Conservation (phyloP, 2,113 vertebrate species). For the Gymnobelideus leadbeateri region DNA sequence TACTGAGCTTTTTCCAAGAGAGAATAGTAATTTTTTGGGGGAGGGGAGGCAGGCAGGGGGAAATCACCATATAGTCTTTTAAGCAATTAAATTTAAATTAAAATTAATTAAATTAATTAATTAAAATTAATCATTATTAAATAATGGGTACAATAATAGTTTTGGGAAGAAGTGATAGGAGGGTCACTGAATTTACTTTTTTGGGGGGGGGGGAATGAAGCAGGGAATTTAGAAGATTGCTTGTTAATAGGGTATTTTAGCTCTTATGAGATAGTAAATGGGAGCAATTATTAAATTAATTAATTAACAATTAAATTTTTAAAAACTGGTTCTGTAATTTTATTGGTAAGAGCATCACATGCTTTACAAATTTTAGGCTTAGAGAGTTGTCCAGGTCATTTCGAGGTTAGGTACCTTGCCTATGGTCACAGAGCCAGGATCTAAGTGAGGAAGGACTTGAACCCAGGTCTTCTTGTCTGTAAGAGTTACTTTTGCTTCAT, state of each 20-base stretch:
- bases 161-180: too few relatives aligned
- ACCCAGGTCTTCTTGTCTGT: neutral
- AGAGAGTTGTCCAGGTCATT: neutral
- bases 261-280: too few relatives aligned
- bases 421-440: neutral
- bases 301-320: too few relatives aligned
- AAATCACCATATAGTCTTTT: neutral
- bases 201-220: too few relatives aligned
- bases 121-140: too few relatives aligned
- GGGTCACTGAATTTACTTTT: too few relatives aligned
- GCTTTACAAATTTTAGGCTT: neutral
- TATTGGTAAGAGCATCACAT: neutral
- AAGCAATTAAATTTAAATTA: neutral
- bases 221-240: too few relatives aligned
- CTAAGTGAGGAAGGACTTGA: neutral
- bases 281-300: too few relatives aligned
- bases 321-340: neutral
- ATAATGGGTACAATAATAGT: too few relatives aligned
- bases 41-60: neutral
- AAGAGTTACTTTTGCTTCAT: neutral
- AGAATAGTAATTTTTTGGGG: conserved; percentile 23
- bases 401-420: too few relatives aligned
- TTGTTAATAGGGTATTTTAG: too few relatives aligned
- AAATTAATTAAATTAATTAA: too few relatives aligned
- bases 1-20: conserved; percentile 12